phyloP scores from a whole-genome alignment of 2,888 invertebrate species.

The Drosophila limbata region DNA sequence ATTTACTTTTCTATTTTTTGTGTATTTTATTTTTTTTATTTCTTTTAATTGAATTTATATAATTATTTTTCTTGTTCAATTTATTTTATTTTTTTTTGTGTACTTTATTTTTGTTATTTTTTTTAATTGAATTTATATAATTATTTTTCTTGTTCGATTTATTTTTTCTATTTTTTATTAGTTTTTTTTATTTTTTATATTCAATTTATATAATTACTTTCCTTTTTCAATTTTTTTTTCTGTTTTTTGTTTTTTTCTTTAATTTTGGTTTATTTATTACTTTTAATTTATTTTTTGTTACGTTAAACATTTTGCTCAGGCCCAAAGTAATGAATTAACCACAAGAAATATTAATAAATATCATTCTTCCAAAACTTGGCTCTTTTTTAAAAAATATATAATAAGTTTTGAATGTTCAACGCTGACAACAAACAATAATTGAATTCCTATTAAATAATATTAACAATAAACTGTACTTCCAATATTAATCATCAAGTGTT shows the following conservation, averaged over 20 bases:
- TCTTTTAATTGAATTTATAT: too few relatives aligned
- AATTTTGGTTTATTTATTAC: not conserved
- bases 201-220: not conserved
- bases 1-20: not conserved
- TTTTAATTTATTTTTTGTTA: constrained; percentile 1
- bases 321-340: constrained; percentile 7
- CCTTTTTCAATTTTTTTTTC: not conserved
- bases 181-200: not conserved
- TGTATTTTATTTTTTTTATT: not conserved
- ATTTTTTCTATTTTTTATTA: too few relatives aligned
- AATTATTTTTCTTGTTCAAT: too few relatives aligned
- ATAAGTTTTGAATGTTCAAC: constrained; percentile 31
- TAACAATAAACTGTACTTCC: constrained; percentile 57
- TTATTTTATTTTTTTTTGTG: too few relatives aligned
- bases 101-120: too few relatives aligned
- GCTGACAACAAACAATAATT: constrained; percentile 36
- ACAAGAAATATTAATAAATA: not conserved
- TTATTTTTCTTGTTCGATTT: too few relatives aligned
- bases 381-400: constrained; percentile 16
- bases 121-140: too few relatives aligned
- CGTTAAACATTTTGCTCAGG: constrained; percentile 7
- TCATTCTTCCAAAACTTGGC: constrained; percentile 14
- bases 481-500: constrained; percentile 3
- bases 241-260: constrained; percentile 10
- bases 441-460: constrained; percentile 19